Percentiles rank a stretch among this genome's conserved stretches.
Conservation (phyloP, 2,797 vertebrate genomes). For the Lindbergichthys nudifrons region DNA sequence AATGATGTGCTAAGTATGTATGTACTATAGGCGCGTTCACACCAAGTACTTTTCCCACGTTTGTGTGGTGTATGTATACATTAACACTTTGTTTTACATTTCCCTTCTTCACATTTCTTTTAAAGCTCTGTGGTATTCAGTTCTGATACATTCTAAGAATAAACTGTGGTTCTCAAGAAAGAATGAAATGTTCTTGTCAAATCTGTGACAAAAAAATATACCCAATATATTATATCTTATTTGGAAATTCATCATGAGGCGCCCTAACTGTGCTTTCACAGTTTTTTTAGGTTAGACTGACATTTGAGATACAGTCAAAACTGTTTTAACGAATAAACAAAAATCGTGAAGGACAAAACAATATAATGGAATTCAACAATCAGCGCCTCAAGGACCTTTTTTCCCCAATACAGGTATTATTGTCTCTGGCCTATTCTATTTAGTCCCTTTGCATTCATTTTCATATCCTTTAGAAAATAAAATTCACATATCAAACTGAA, state of each 20-base stretch:
- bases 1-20: neutral
- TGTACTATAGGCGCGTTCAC: too few species aligned
- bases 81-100: neutral
- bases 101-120: neutral
- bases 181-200: neutral
- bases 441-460: neutral
- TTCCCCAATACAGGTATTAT: neutral
- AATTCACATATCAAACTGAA: conserved; percentile 2
- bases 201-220: neutral
- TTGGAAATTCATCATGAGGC: neutral
- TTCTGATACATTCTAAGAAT: neutral
- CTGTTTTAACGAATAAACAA: neutral
- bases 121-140: neutral
- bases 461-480: neutral
- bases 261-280: neutral
- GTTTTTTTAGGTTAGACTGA: neutral
- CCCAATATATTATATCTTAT: neutral
- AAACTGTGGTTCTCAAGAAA: neutral
- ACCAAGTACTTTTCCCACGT: too few species aligned
- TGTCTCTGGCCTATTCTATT: neutral
- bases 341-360: neutral
- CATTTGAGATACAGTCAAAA: neutral
- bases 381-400: neutral
- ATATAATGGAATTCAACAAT: neutral
- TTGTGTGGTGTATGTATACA: neutral